A percentile compares a stretch with the other conserved stretches of the same genome.
phyloP scores from a whole-genome alignment of 2,888 invertebrate species.

The Frankliniella intonsa region DNA sequence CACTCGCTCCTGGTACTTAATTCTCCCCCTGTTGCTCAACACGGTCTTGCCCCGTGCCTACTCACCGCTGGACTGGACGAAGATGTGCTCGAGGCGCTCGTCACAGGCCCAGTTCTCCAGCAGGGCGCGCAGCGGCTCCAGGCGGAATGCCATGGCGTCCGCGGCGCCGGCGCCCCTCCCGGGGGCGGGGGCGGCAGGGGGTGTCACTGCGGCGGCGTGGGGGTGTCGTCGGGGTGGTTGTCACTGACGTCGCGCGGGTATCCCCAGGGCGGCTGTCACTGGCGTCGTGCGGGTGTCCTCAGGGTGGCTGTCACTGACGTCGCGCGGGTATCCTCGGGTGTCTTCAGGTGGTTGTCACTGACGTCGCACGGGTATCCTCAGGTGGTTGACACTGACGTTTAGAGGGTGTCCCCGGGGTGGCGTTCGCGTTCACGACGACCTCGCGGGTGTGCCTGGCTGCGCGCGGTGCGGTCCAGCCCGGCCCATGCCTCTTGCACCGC shows the following conservation, averaged over 20 bases:
- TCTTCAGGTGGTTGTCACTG: neutral
- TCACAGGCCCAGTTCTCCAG: conserved; percentile 10
- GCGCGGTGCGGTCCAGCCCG: no score
- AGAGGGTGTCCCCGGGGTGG: no score
- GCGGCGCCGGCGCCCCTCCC: neutral
- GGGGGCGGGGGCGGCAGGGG: no score
- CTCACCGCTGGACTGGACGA: neutral
- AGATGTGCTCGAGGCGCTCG: neutral
- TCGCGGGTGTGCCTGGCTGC: no score
- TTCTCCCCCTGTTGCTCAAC: no score
- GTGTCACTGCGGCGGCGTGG: conserved; percentile 49
- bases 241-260: conserved; percentile 46
- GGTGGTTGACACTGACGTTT: no score
- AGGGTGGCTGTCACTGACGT: neutral
- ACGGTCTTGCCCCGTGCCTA: neutral
- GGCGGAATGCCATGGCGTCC: neutral
- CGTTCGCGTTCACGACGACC: no score
- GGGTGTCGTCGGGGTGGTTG: conserved; percentile 62
- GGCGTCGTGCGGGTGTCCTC: neutral
- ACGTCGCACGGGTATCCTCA: neutral
- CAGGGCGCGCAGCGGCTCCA: conserved; percentile 17
- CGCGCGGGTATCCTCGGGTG: neutral
- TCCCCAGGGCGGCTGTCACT: neutral
- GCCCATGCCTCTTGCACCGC: no score
- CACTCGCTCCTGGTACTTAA: no score